Base-by-base conservation (phyloP, 2,888 invertebrate species). In the Euspilapteryx auroguttella region DNA sequence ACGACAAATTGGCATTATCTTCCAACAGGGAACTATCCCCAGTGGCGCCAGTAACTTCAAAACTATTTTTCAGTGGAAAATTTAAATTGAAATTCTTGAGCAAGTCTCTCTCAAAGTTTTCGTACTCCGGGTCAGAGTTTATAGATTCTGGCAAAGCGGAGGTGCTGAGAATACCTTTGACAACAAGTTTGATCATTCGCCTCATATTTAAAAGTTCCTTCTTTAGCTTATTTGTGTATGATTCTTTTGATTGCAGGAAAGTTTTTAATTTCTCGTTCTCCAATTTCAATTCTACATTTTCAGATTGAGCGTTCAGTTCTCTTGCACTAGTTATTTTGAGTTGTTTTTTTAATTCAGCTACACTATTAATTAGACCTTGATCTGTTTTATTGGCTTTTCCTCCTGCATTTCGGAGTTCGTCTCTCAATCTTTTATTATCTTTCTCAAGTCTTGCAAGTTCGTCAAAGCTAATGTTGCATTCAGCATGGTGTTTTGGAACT, bases 191-290 rank as follows among this genome's bases (percentile, higher is more conserved):
- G 2, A 68, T 35, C 6, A 56, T 37, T 4, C 51, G 44, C 33
- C 51, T 68, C 41, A 65, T 47, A 26, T 33, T 49, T 2, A 34
- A 26, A 28, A 69, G 34, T 38, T 71, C 69, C 25, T 51, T 64
- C 35, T 52, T 56, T 11, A 68, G 38, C 41, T 49, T 64, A 10
- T 34, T 37, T 2, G 61, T 34, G 25, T 61, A 35, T 37, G 49
- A 56, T 8, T 50, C 41, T 45, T 63, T 68, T 1, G 54, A 56
- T 4, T 52, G 47, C n/a, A 69, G 36, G 9, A 56, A 30, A 11
- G 49, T 42, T 32, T 44, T 55, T 12, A 69, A 37, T 42, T 66
- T 73, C 33, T 65, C 62, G 27, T 66, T 69, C 29, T 73, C 71
- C 22, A 73, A 36, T 34, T 53, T 55, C 29, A 66, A 34, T 6